Evolutionary conservation across 2,113 vertebrate genomes (phyloP), one percentile per base, ranked within the genome.

Genomic region (Catharus fuscescens): DNA sequence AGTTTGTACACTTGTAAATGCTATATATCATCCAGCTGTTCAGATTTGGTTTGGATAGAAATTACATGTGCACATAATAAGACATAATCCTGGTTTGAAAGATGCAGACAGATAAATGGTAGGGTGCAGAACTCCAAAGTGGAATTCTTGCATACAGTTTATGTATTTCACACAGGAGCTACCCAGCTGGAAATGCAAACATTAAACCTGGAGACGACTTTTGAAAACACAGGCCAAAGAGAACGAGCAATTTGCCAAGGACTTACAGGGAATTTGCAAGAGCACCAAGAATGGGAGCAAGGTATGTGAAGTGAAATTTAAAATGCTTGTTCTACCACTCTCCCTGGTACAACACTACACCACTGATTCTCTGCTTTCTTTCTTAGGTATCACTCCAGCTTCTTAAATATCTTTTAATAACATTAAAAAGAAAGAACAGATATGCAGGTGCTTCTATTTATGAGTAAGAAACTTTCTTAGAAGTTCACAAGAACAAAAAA

Each of bases 401-500:
- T n/a, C 69, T 57, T 90, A 71, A 94, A 50, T 56, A 70, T 4
- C 24, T 74, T 80, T 61, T 78, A 78, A 67, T 42, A 83, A 73
- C 19, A 74, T 53, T 70, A 57, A 77, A 83, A 90, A 73, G 8
- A 23, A 95, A 87, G 29, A 42, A 52, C 29, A 80, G 73, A 12
- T 24, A 52, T 1, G 6, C 19, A 79, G n/a, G 48, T 76, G 32
- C 48, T 96, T 88, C 71, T 76, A 15, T 81, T 79, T 87, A 50
- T 31, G 18, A 86, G 31, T 15, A 66, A 53, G 61, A 73, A 88
- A 90, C 65, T 96, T 95, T 36, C 76, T 67, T 60, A 52, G 59
- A 93, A 91, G 85, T 90, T 90, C 72, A 71, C 44, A 50, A 47
- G 56, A 93, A 66, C 44, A 71, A 91, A 79, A 71, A 90, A 67